These are phyloP conservation scores for Talpa occidentalis DNA, from an alignment of 2,113 vertebrate species.

Conservation along the genomic window DNA sequence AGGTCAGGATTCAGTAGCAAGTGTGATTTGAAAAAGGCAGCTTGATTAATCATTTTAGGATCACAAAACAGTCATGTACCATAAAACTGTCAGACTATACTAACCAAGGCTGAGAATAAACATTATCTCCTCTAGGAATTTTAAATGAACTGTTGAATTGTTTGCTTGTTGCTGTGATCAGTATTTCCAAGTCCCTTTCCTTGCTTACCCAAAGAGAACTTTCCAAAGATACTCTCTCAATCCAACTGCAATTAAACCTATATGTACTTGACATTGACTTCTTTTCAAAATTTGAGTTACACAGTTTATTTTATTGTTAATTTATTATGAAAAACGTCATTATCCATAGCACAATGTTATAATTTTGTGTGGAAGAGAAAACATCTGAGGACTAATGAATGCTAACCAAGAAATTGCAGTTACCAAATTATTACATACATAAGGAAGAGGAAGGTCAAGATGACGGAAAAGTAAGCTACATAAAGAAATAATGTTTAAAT, in stretches of 20 bases:
- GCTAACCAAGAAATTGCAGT: background rate
- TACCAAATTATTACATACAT: background rate
- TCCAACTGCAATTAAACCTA: background rate
- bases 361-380: slow-evolving; percentile 14
- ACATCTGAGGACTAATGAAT: background rate
- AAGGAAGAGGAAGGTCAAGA: background rate
- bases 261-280: background rate
- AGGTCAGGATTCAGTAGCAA: background rate
- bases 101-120: background rate
- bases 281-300: background rate
- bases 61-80: background rate
- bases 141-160: slow-evolving; percentile 1
- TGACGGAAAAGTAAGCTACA: background rate
- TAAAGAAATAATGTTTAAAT: background rate
- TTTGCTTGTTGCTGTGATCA: background rate
- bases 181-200: background rate
- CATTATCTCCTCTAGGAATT: background rate
- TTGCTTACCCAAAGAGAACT: background rate
- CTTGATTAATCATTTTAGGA: background rate
- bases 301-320: slow-evolving; percentile 21
- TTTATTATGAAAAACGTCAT: slow-evolving; percentile 15
- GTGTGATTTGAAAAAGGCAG: background rate
- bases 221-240: background rate
- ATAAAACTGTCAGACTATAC: background rate
- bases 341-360: background rate